Conservation (phyloP, 2,888 invertebrate genomes). For the Pyrocoelia pectoralis region DNA sequence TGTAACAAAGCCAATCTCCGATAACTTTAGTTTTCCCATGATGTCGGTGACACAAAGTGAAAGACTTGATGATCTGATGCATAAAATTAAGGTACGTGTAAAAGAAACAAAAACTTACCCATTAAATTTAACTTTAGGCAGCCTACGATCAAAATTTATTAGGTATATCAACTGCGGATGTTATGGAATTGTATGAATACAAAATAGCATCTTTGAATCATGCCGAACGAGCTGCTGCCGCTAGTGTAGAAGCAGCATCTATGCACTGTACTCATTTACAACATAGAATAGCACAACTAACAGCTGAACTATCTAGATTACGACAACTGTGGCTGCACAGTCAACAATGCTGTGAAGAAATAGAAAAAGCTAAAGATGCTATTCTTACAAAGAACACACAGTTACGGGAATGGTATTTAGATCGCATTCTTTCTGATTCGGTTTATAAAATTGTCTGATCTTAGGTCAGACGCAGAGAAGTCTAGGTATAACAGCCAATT, state of each 20-base stretch:
- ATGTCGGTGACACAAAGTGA: conserved; percentile 52
- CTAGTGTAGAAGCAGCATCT: conserved; percentile 63
- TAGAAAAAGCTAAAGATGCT: conserved; percentile 42
- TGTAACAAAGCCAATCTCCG: conserved; percentile 15
- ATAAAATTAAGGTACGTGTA: conserved; percentile 41
- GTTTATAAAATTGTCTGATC: no score
- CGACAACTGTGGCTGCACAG: conserved; percentile 62
- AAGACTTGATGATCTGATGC: conserved; percentile 49
- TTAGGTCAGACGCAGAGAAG: conserved; percentile 47
- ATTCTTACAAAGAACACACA: conserved; percentile 21
- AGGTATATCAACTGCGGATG: conserved; percentile 70
- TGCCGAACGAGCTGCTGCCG: conserved; percentile 61
- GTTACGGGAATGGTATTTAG: conserved; percentile 22
- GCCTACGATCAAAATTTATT: conserved; percentile 62
- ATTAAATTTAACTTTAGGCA: conserved; percentile 42
- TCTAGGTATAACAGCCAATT: conserved; percentile 41
- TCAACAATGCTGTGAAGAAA: conserved; percentile 62
- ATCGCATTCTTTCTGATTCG: no score
- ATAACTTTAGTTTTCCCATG: conserved; percentile 45
- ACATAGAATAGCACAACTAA: conserved; percentile 61
- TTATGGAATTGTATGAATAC: conserved; percentile 78
- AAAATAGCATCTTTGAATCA: conserved; percentile 67
- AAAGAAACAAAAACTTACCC: neutral
- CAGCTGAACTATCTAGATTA: conserved; percentile 60
- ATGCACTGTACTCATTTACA: conserved; percentile 62